These are phyloP conservation scores for Meriones unguiculatus DNA, from an alignment of 2,113 vertebrate genomes.

Conservation along the genomic window DNA sequence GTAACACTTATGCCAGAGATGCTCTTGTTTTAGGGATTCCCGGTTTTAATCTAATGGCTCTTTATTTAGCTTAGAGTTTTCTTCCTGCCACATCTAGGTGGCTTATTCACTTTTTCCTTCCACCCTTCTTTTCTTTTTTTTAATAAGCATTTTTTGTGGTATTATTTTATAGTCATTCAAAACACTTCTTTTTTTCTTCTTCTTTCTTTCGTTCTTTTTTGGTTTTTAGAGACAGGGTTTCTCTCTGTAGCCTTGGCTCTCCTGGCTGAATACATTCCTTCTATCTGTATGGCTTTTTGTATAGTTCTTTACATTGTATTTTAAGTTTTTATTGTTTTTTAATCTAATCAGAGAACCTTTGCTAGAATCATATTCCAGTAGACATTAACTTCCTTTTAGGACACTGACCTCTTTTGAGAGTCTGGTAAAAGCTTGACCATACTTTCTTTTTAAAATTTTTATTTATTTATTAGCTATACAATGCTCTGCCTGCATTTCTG, in stretches of 20 bases:
- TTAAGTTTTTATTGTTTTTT: constrained; percentile 12
- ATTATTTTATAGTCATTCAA: background rate
- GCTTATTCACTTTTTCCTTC: background rate
- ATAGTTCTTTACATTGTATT: background rate
- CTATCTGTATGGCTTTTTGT: background rate
- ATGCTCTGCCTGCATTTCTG: too few relatives aligned
- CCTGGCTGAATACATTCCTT: background rate
- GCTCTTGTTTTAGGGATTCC: background rate
- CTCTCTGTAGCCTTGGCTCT: too few relatives aligned
- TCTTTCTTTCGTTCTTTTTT: too few relatives aligned
- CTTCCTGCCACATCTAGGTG: background rate
- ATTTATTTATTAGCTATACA: too few relatives aligned
- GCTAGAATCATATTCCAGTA: background rate
- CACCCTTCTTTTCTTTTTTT: background rate
- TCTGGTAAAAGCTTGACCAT: background rate
- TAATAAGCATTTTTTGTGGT: constrained; percentile 15
- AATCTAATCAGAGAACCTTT: background rate
- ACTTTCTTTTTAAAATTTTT: background rate
- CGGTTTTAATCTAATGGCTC: background rate
- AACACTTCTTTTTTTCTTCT: too few relatives aligned
- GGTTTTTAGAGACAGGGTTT: too few relatives aligned
- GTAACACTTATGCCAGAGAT: background rate
- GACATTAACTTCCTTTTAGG: background rate
- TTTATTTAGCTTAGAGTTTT: background rate
- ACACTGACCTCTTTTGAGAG: background rate